A percentile compares a stretch with the other conserved stretches of the same genome.
Conservation (phyloP, 2,797 vertebrate genomes). For the Chlorospingus semifuscus region DNA sequence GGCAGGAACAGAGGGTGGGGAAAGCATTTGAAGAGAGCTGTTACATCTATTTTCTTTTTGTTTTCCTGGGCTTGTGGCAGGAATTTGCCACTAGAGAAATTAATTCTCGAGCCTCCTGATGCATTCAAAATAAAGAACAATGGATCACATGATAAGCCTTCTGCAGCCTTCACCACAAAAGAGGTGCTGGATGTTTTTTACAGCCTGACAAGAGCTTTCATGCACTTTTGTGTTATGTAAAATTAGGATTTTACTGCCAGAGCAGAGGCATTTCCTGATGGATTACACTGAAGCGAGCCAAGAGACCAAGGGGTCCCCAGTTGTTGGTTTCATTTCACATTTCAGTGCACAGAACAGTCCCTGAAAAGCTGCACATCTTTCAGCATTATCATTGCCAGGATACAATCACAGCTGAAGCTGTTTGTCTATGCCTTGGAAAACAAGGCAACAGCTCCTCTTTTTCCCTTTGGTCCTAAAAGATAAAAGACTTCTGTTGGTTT, state of each 20-base stretch:
- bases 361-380: conserved; percentile 4
- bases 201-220: conserved; percentile 46
- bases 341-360: not conserved
- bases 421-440: not conserved
- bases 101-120: conserved; percentile 39
- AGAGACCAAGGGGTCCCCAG: conserved; percentile 10
- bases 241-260: conserved; percentile 49
- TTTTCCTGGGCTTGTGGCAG: not conserved
- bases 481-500: not conserved
- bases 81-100: conserved; percentile 39
- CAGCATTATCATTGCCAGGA: not conserved
- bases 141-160: conserved; percentile 47
- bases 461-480: not conserved
- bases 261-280: conserved; percentile 46
- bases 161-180: conserved; percentile 49
- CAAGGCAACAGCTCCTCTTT: not conserved
- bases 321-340: conserved; percentile 16
- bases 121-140: conserved; percentile 61
- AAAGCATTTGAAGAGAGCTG: not conserved
- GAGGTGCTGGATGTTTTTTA: conserved; percentile 14
- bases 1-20: not conserved
- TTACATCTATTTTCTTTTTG: not conserved
- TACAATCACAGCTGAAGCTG: not conserved
- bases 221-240: conserved; percentile 23
- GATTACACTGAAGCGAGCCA: not conserved